Evolutionary conservation across 2,888 invertebrate genomes (phyloP).

Genomic region (Cyaniris semiargus): DNA sequence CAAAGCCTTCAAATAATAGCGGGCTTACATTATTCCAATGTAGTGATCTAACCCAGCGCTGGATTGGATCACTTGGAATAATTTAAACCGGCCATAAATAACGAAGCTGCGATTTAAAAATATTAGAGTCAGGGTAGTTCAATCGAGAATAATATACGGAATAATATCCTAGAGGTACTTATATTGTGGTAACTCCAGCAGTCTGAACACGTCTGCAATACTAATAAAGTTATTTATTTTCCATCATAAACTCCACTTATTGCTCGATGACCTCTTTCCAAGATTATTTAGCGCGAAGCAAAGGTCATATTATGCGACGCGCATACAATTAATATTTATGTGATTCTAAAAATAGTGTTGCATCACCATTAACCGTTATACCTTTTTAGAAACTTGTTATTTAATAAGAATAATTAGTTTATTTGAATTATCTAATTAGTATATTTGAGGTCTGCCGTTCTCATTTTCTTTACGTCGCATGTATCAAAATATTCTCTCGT

Average conservation of each 20-base stretch:
- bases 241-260: not conserved
- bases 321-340: slow-evolving; percentile 8
- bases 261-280: not conserved
- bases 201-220: not conserved
- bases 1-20: no score
- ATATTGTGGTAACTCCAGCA: not conserved
- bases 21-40: no score
- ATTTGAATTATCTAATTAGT: not conserved
- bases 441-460: no score
- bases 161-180: no score
- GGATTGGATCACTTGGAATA: no score
- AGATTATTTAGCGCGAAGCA: not conserved
- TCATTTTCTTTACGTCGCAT: no score
- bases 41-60: no score
- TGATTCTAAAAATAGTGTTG: not conserved
- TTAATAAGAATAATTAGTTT: not conserved
- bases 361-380: not conserved
- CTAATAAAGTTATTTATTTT: slow-evolving; percentile 6
- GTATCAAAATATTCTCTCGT: no score
- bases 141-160: no score
- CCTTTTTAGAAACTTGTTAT: not conserved
- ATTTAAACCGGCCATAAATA: no score
- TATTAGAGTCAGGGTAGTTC: no score
- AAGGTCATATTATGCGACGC: not conserved
- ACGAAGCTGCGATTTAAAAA: no score